These are phyloP conservation scores for Oreochromis spilurus DNA, from an alignment of 2,113 vertebrate genomes.

Conservation along the genomic window DNA sequence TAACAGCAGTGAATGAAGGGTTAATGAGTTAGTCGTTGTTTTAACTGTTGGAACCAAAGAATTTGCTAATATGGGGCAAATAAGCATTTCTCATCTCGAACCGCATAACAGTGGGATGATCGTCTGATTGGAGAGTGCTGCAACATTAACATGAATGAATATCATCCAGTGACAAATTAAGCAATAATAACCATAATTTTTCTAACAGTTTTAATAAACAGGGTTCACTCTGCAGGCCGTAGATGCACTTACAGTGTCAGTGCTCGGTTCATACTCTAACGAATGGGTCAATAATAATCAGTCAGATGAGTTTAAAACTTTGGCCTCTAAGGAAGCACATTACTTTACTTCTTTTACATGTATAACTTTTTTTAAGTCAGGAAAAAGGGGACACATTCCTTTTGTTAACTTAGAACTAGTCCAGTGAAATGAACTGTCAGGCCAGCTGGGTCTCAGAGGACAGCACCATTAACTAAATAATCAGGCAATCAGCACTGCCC, in stretches of 20 bases:
- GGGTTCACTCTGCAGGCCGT: background rate
- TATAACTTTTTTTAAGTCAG: background rate
- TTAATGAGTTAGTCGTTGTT: background rate
- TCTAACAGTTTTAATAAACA: background rate
- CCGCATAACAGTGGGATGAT: background rate
- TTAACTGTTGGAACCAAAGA: background rate
- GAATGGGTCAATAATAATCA: background rate
- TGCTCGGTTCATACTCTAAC: background rate
- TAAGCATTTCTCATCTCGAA: background rate
- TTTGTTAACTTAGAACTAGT: background rate
- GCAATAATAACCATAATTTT: background rate
- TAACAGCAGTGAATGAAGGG: background rate
- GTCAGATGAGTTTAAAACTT: background rate
- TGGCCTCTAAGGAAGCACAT: background rate
- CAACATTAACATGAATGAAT: background rate
- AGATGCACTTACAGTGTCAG: background rate
- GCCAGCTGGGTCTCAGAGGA: background rate
- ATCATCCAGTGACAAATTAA: background rate
- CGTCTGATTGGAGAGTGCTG: background rate
- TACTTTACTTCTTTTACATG: background rate
- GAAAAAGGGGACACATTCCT: background rate
- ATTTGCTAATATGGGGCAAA: background rate
- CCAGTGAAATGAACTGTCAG: slow-evolving; percentile 26
- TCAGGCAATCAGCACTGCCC: slow-evolving; percentile 25
- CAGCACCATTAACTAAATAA: slow-evolving; percentile 17